A percentile compares a stretch with the other conserved stretches of the same genome.
Conservation (phyloP, 2,888 invertebrate species). For the Drosophila kambysellisi region DNA sequence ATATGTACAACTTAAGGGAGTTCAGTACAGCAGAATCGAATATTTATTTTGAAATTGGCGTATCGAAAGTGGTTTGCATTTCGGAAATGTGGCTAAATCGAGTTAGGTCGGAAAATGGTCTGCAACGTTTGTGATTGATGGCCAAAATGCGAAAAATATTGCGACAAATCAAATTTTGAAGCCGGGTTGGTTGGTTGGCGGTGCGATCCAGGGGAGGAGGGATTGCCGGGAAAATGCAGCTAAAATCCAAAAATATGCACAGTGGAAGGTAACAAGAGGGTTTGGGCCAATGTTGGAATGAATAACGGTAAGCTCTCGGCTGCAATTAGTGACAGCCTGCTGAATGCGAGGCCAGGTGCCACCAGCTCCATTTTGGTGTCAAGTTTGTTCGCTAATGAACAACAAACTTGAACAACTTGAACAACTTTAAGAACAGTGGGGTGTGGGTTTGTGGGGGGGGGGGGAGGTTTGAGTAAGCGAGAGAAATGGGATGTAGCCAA, state of each 20-base stretch:
- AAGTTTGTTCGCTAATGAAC: conserved; percentile 72
- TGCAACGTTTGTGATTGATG: conserved; percentile 54
- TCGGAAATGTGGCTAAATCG: conserved; percentile 30
- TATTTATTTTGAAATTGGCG: not conserved
- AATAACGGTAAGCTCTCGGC: conserved; percentile 26
- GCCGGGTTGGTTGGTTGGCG: not conserved
- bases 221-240: conserved; percentile 8
- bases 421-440: conserved; percentile 11
- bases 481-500: not conserved
- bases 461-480: not conserved
- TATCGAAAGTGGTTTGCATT: conserved; percentile 12
- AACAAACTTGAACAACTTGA: conserved; percentile 66
- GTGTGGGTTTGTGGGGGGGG: not conserved
- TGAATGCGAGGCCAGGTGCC: conserved; percentile 47
- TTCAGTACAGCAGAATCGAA: not conserved
- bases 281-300: not conserved
- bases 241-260: conserved; percentile 9
- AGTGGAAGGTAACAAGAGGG: not conserved
- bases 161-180: conserved; percentile 71
- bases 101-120: conserved; percentile 37
- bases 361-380: conserved; percentile 45
- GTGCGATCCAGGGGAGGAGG: not conserved
- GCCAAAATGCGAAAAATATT: conserved; percentile 69
- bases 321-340: conserved; percentile 60
- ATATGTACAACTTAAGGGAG: not conserved